phyloP scores from a whole-genome alignment of 2,888 invertebrate genomes.

The Chaitophorus viminalis region DNA sequence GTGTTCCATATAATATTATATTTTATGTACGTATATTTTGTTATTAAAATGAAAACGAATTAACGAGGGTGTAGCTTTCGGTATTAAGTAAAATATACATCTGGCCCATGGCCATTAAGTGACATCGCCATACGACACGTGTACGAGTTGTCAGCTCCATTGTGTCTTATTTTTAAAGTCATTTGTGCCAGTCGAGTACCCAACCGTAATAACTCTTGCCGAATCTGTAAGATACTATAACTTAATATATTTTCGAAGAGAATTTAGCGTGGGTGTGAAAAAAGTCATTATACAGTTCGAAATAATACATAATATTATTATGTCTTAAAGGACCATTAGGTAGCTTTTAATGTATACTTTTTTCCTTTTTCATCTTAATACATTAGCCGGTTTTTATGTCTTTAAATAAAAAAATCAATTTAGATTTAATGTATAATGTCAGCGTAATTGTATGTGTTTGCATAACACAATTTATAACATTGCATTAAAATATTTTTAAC shows the following conservation, averaged over 20 bases:
- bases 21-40: too few relatives aligned
- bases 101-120: neutral
- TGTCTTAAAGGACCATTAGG: neutral
- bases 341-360: neutral
- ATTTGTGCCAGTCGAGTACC: constrained; percentile 6
- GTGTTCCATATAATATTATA: too few relatives aligned
- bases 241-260: neutral
- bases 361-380: too few relatives aligned
- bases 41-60: too few relatives aligned
- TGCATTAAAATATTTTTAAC: too few relatives aligned
- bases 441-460: too few relatives aligned
- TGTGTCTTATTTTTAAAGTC: neutral
- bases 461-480: too few relatives aligned
- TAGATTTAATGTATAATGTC: too few relatives aligned
- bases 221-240: neutral
- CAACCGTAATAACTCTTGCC: constrained; percentile 1
- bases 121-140: neutral
- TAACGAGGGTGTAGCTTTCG: too few relatives aligned
- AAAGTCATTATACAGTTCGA: neutral
- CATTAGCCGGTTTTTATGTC: too few relatives aligned
- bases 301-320: neutral
- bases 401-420: too few relatives aligned
- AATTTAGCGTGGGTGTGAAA: neutral
- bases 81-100: neutral
- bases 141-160: neutral